Evolutionary conservation across 2,797 vertebrate genomes (phyloP).

Genomic region (Bradypus variegatus): DNA sequence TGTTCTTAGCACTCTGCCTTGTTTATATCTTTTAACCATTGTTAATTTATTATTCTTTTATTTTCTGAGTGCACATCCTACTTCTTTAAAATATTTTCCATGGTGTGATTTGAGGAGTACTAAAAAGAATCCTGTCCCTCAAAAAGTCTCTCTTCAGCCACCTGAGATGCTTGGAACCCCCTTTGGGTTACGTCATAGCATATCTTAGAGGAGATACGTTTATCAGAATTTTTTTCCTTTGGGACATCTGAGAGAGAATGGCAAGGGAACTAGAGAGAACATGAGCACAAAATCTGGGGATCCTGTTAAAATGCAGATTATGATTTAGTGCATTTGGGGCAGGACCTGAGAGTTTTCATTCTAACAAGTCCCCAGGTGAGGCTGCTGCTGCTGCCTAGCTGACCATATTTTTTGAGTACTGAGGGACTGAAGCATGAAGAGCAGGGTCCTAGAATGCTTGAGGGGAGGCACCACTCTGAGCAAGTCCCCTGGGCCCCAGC

Average conservation of each 20-base stretch:
- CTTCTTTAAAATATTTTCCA: not conserved
- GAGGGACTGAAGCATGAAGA: not conserved
- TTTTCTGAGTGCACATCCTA: not conserved
- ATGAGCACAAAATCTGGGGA: not conserved
- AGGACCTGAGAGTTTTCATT: not conserved
- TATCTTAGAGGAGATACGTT: not conserved
- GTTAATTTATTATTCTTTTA: not conserved
- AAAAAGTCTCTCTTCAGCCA: not conserved
- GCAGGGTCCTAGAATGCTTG: not conserved
- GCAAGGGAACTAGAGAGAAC: not conserved
- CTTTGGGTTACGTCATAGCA: not conserved
- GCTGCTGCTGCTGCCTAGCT: not conserved
- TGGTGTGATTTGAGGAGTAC: not conserved
- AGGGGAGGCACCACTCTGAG: not conserved
- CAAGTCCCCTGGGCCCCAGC: not conserved
- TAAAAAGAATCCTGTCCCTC: not conserved
- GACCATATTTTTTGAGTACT: not conserved
- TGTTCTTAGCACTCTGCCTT: not conserved
- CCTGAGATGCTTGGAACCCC: not conserved
- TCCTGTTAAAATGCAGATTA: not conserved
- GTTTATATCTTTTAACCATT: not conserved
- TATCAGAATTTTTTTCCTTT: not conserved
- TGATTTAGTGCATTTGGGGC: not conserved
- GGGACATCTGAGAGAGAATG: not conserved
- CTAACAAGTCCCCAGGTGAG: not conserved